Base-by-base conservation (phyloP, 1,140 invertebrate species). In the Caenorhabditis latens region DNA sequence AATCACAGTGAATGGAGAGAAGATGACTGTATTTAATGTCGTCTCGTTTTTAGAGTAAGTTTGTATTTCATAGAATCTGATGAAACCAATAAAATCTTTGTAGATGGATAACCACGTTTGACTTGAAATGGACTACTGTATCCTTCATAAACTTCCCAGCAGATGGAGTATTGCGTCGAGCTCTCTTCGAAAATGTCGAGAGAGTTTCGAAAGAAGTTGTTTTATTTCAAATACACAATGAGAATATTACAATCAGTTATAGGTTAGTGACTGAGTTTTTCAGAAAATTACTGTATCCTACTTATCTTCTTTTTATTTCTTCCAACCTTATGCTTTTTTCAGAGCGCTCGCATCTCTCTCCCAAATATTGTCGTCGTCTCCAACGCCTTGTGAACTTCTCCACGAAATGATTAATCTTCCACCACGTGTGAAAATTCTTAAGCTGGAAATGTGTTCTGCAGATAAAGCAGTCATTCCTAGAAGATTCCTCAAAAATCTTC, bases 1-100 rank as follows among this genome's bases (percentile, higher is more conserved):
- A 19, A 43, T 71, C 14, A 8, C 13, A n/a, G 42, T 71, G 4
- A 71, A 71, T n/a, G 42, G 14, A 16, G 40, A 71, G 42, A 71
- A 71, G 19, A 43, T 71, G 40, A 71, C 40, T 32, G 42, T 71
- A 19, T 71, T 71, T n/a, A 43, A 71, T n/a, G 19, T 71, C 0
- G 16, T 43, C 8, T 71, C 42, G 8, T 71, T 71, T 46, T 19
- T 71, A 5, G 65, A 71, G 65, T 71, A 24, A 71, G 65, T 67
- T 67, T 65, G 9, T 32, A 3, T 65, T 40, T 9, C 21, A 65
- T 65, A 58, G 6, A 9, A 11, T 50, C 14, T 11, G 14, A 9
- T 11, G 21, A 14, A 40, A 63, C 21, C 3, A 63, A 24, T 63
- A 32, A 32, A 32, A 32, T 32, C 32, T 32, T 32, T 32, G 32